Base-by-base conservation (phyloP, 2,888 invertebrate species). In the Villa cingulata region DNA sequence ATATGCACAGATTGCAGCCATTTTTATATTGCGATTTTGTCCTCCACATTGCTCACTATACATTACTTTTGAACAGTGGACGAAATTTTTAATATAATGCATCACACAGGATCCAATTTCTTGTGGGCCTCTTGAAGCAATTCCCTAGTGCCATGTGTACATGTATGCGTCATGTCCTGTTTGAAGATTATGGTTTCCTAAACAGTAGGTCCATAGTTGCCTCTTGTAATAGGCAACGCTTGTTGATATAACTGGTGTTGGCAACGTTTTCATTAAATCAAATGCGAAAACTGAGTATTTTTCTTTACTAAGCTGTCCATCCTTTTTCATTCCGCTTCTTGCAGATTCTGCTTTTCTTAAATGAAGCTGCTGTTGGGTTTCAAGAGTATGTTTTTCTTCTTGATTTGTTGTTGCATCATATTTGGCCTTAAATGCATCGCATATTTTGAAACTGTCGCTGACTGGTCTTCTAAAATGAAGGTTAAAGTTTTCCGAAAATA, bases 401-500 rank as follows among this genome's bases (percentile, higher is more conserved):
- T 41, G 41, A 43, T 48, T 45, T 45, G 37, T 45, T 40, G 23
- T 37, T 41, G 45, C 45, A 36, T 49, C 51, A 36, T 45, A 45
- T 49, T 47, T 48, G 43, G 45, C 43, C 40, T 48, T 44, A 32
- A 48, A 36, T 29, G 45, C 34, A 41, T 48, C 46, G 45, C 48
- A 52, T 44, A 46, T 52, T 48, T 47, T 52, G 47, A 45, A 49
- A 46, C 49, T 52, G 15, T 48, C 48, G 41, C 37, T 48, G 49
- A 53, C 48, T 44, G 50, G 52, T 48, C 41, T 37, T 44, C 50
- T 43, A 52, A 47, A 52, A 48, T 52, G 50, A 38, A 52, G 47
- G 40, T 51, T 53, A 48, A 51, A 53, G 46, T 51, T 51, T 51
- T 51, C 46, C 48, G 50, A 48, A 51, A 52, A 53, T 42, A 53